These are phyloP conservation scores for Gasteruption jaculator DNA, from an alignment of 2,888 invertebrate genomes.

Conservation along the genomic window DNA sequence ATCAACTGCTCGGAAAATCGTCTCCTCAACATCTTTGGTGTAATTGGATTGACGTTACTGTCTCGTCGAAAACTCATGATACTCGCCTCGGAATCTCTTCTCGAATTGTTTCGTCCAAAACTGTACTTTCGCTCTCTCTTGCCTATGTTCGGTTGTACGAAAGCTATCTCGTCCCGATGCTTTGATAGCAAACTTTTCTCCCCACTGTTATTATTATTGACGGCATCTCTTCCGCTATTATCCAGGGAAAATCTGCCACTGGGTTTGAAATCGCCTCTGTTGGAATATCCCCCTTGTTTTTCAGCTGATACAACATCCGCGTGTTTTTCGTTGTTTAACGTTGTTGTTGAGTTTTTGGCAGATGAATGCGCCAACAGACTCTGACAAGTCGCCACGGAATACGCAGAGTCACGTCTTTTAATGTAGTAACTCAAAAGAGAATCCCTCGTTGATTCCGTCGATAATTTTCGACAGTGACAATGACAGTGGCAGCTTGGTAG, in stretches of 20 bases:
- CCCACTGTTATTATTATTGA: too few species aligned
- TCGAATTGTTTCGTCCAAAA: too few species aligned
- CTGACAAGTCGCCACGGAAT: slow-evolving; percentile 41
- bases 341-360: slow-evolving; percentile 30
- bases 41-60: slow-evolving; percentile 28
- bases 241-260: too few species aligned
- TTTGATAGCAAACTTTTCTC: too few species aligned
- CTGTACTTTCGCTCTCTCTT: slow-evolving; percentile 1
- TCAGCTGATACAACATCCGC: too few species aligned
- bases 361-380: slow-evolving; percentile 34
- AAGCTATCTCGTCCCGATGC: slow-evolving; percentile 5
- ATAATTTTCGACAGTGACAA: slow-evolving; percentile 25
- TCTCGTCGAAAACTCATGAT: slow-evolving; percentile 21
- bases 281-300: too few species aligned
- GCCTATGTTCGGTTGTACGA: not conserved
- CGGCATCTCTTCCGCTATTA: too few species aligned
- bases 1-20: slow-evolving; percentile 43
- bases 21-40: slow-evolving; percentile 40
- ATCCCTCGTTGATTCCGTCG: slow-evolving; percentile 24
- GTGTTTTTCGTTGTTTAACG: slow-evolving; percentile 7
- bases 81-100: slow-evolving; percentile 25
- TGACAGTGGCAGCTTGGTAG: slow-evolving; percentile 24
- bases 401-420: slow-evolving; percentile 33
- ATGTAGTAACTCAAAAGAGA: slow-evolving; percentile 24
- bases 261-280: too few species aligned